Evolutionary conservation across 2,113 vertebrate species (phyloP).

Genomic region (Percina caprodes): DNA sequence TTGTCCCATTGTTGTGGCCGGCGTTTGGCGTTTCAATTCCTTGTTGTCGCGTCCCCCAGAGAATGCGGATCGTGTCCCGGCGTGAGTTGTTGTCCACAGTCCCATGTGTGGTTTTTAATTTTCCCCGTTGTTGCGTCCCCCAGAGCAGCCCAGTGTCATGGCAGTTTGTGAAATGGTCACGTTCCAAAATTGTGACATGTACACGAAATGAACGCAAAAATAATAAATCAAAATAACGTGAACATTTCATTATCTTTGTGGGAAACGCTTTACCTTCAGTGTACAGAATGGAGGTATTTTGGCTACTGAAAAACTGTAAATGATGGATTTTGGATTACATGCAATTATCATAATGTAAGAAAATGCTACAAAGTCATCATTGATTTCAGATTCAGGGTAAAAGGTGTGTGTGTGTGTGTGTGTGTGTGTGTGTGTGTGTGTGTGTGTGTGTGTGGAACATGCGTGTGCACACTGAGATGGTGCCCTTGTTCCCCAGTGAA

Average conservation of each 20-base stretch:
- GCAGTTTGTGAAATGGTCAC: too few species aligned
- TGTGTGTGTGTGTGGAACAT: not conserved
- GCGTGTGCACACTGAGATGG: conserved; percentile 13
- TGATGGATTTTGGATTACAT: not conserved
- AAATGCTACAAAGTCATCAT: not conserved
- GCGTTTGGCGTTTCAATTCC: too few species aligned
- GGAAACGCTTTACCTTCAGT: conserved; percentile 18
- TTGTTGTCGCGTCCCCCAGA: too few species aligned
- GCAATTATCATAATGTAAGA: not conserved
- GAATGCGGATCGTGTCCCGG: too few species aligned
- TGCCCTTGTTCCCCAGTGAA: conserved; percentile 37
- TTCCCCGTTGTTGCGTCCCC: too few species aligned
- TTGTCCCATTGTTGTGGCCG: too few species aligned
- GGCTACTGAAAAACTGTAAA: not conserved
- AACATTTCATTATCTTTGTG: not conserved
- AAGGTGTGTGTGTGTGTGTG: not conserved
- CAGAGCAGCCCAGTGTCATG: too few species aligned
- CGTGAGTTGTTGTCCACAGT: too few species aligned
- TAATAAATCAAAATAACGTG: too few species aligned
- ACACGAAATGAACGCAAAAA: too few species aligned
- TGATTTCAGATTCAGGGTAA: not conserved
- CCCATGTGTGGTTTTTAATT: too few species aligned
- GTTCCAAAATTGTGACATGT: too few species aligned
- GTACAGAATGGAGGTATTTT: not conserved
- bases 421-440: not conserved